Evolutionary conservation across 2,797 vertebrate species (phyloP).

Genomic region (Staurois parvus): DNA sequence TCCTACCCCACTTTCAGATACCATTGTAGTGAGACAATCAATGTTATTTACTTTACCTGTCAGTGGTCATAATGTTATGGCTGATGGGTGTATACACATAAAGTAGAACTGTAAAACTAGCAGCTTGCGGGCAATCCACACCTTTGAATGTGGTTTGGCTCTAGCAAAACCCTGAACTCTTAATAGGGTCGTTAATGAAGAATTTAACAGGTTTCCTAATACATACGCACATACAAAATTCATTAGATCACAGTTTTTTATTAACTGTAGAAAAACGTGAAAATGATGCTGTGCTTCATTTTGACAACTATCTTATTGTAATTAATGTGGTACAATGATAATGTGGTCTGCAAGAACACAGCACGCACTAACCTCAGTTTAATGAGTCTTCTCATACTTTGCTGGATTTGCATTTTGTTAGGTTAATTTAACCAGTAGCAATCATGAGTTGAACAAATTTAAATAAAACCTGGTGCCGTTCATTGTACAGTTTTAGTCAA

Average conservation of each 20-base stretch:
- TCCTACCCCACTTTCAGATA: too few relatives aligned
- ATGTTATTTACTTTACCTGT: too few relatives aligned
- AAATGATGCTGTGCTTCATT: background rate
- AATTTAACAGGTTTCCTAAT: background rate
- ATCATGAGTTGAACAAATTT: background rate
- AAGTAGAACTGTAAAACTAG: background rate
- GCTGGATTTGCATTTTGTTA: constrained; percentile 11
- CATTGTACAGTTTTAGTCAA: background rate
- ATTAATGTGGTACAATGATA: constrained; percentile 31
- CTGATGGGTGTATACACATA: too few relatives aligned
- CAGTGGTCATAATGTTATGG: too few relatives aligned
- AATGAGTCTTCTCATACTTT: constrained; percentile 28
- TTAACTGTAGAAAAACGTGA: constrained; percentile 21
- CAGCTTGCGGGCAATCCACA: background rate
- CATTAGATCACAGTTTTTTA: constrained; percentile 17
- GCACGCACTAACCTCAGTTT: background rate
- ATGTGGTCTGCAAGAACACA: constrained; percentile 27
- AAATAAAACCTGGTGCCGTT: background rate
- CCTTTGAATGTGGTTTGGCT: background rate
- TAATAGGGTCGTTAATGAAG: background rate
- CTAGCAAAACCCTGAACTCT: background rate
- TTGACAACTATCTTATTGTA: constrained; percentile 27
- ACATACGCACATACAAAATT: constrained; percentile 19
- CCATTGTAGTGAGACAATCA: too few relatives aligned
- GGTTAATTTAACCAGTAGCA: constrained; percentile 6